These are phyloP conservation scores for Poeciliopsis turrubarensis DNA, from an alignment of 2,113 vertebrate genomes.

Conservation along the genomic window DNA sequence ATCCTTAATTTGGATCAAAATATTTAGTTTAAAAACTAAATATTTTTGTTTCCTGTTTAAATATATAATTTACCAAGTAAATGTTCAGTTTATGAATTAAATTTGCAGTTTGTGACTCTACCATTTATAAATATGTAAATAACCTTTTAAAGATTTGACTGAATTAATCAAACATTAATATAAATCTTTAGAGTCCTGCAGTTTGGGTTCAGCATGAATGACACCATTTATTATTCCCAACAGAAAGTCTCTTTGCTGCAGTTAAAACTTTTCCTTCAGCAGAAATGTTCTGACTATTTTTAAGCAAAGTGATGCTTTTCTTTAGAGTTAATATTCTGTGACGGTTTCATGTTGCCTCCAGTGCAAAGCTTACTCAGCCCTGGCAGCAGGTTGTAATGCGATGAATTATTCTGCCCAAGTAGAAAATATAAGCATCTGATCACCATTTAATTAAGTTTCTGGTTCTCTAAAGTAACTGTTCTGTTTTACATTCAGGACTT, in stretches of 20 bases:
- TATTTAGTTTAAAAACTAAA: too few species aligned
- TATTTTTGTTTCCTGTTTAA: too few species aligned
- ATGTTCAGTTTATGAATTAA: too few species aligned
- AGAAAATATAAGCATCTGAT: not conserved
- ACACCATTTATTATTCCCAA: not conserved
- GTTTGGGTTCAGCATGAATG: not conserved
- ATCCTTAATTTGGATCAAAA: too few species aligned
- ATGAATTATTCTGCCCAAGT: not conserved
- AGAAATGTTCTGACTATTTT: not conserved
- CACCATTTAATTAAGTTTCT: not conserved
- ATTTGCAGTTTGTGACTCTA: too few species aligned
- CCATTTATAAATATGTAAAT: too few species aligned
- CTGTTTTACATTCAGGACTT: not conserved
- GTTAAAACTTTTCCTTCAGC: not conserved
- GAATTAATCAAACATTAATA: not conserved
- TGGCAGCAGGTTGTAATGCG: not conserved
- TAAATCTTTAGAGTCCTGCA: not conserved
- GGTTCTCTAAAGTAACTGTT: not conserved
- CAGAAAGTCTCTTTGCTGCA: not conserved
- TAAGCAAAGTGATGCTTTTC: not conserved
- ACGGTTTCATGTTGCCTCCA: not conserved
- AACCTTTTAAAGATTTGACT: too few species aligned
- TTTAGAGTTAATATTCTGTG: too few species aligned
- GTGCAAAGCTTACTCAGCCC: not conserved
- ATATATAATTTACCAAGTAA: too few species aligned